Evolutionary conservation across 2,797 vertebrate species (phyloP).

Genomic region (Alauda arvensis): DNA sequence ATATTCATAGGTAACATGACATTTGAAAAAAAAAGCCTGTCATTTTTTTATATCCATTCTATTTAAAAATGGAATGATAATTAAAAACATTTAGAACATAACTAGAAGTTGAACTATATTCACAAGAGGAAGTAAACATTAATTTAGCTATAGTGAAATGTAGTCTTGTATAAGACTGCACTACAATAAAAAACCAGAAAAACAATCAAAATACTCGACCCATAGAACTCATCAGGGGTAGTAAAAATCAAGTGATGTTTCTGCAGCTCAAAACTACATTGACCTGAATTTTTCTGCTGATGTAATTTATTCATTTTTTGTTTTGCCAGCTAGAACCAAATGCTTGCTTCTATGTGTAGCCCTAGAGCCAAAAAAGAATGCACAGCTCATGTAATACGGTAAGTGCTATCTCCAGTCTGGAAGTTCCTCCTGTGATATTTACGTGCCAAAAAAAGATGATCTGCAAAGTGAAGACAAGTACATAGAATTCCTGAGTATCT

Average conservation of each 20-base stretch:
- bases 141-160: not conserved
- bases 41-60: not conserved
- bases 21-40: not conserved
- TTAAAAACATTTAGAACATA: not conserved
- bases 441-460: conserved; percentile 53
- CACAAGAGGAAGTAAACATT: not conserved
- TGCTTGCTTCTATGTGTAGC: not conserved
- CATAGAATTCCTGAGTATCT: conserved; percentile 36
- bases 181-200: not conserved
- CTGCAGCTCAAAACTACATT: not conserved
- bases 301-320: not conserved
- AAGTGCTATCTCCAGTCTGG: conserved; percentile 44
- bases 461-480: conserved; percentile 51
- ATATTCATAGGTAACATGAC: not conserved
- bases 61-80: not conserved
- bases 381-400: not conserved
- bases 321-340: conserved; percentile 7
- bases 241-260: not conserved
- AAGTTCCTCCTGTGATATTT: conserved; percentile 40
- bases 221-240: not conserved
- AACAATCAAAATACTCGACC: not conserved
- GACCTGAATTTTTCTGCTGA: conserved; percentile 19
- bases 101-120: not conserved
- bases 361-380: conserved; percentile 22
- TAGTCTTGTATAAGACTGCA: not conserved